These are phyloP conservation scores for Nasonovia ribisnigri DNA, from an alignment of 2,888 invertebrate species.

Conservation along the genomic window DNA sequence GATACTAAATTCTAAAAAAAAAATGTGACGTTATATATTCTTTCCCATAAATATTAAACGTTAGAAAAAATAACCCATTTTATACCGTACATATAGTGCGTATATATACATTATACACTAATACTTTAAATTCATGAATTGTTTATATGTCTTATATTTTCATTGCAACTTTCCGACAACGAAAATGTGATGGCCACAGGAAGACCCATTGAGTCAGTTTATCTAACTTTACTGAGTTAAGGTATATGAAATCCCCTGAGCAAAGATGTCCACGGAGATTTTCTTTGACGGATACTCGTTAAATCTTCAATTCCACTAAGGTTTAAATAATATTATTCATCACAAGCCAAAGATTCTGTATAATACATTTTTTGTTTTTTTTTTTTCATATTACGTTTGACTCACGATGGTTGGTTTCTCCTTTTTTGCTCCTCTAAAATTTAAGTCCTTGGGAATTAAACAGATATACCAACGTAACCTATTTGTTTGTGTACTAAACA, in stretches of 20 bases:
- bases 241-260: constrained; percentile 17
- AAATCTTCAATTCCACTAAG: constrained; percentile 29
- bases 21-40: constrained; percentile 27
- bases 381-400: neutral
- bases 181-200: constrained; percentile 40
- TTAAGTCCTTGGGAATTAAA: neutral
- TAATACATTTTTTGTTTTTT: neutral
- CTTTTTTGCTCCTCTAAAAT: neutral
- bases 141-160: constrained; percentile 52
- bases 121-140: constrained; percentile 60
- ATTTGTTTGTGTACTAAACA: neutral
- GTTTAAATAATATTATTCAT: constrained; percentile 45
- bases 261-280: constrained; percentile 44
- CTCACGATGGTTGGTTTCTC: neutral
- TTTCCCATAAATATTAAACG: constrained; percentile 58
- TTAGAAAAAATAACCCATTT: constrained; percentile 44
- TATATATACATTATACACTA: constrained; percentile 35
- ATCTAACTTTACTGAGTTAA: constrained; percentile 37
- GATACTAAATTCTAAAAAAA: constrained; percentile 32
- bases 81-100: neutral
- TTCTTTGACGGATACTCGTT: constrained; percentile 39
- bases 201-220: constrained; percentile 43
- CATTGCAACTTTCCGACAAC: constrained; percentile 15
- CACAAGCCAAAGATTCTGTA: neutral
- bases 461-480: neutral